Evolutionary conservation across 2,113 vertebrate genomes (phyloP), one percentile per base, ranked within the genome.

Genomic region (Calcarius ornatus): DNA sequence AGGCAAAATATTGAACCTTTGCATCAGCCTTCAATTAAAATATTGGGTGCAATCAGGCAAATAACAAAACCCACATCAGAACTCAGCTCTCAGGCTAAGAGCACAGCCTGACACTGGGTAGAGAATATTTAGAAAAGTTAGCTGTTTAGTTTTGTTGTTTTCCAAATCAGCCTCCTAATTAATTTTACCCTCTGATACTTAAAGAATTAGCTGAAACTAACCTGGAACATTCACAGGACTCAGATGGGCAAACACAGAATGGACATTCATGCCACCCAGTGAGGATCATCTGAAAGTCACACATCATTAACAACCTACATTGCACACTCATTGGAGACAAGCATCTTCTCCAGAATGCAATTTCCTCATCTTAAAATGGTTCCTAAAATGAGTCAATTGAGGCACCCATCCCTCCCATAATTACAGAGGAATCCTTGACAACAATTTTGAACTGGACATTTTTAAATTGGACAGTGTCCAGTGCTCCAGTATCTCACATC

Each of bases 1-100:
- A 63, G 19, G 11, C 28, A 81, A 81, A 95, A 86, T 47, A 51
- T 4, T 59, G 54, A 84, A 54, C 37, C 40, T 89, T 88, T 86
- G 42, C 4, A 7, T 45, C 42, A 78, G 14, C 16, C 33, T 73
- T 75, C 64, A 66, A 16, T 45, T 10, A 7, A 70, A 73, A 84
- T 24, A 35, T 28, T 0, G 0, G 1, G 2, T 22, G 18, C 35
- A 81, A 20, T 45, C n/a, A 42, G 28, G 42, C 40, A 51, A 8
- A 27, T n/a, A 70, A 48, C 2, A 40, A 69, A 65, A 33, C 8
- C 15, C 42, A 45, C 37, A 42, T n/a, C 42, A 66, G 64, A 94
- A 31, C 27, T 57, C 59, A 47, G 6, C 14, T 53, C 40, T 77
- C 28, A 35, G 42, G 42, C 54, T 88, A 40, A 81, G 21, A 81